Evolutionary conservation across 2,888 invertebrate species (phyloP).

Genomic region (Hyalella azteca): DNA sequence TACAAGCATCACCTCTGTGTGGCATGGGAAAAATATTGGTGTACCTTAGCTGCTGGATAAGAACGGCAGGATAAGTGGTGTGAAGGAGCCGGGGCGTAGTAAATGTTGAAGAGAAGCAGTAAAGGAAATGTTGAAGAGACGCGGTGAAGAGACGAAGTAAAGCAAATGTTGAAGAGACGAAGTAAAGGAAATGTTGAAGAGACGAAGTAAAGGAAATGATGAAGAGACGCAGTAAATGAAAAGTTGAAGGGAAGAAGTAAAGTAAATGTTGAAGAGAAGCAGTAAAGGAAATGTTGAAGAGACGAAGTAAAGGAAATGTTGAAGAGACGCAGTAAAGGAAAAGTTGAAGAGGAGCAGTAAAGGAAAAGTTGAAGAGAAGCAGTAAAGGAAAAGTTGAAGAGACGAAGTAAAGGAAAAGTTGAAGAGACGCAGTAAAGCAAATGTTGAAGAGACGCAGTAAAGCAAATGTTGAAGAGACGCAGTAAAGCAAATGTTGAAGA

Average conservation of each 20-base stretch:
- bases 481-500: too few relatives aligned
- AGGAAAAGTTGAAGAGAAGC: not conserved
- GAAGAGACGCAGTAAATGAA: not conserved
- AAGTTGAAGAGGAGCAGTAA: not conserved
- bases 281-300: not conserved
- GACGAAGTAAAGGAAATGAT: not conserved
- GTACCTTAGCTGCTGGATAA: too few relatives aligned
- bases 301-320: not conserved
- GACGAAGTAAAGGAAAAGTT: not conserved
- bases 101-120: too few relatives aligned
- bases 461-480: too few relatives aligned
- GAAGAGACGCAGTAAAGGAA: not conserved
- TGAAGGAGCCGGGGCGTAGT: too few relatives aligned
- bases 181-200: not conserved
- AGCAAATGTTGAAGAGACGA: too few relatives aligned
- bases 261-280: not conserved
- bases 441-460: not conserved
- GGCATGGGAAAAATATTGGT: too few relatives aligned
- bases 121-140: too few relatives aligned
- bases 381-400: not conserved
- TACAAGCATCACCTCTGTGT: not conserved
- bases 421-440: not conserved
- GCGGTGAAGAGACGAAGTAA: too few relatives aligned
- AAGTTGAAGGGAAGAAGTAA: too few relatives aligned
- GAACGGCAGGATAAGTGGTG: too few relatives aligned